A percentile compares a stretch with the other conserved stretches of the same genome.
phyloP scores from a whole-genome alignment of 2,888 invertebrate genomes.

The Sminthurinus aureus region DNA sequence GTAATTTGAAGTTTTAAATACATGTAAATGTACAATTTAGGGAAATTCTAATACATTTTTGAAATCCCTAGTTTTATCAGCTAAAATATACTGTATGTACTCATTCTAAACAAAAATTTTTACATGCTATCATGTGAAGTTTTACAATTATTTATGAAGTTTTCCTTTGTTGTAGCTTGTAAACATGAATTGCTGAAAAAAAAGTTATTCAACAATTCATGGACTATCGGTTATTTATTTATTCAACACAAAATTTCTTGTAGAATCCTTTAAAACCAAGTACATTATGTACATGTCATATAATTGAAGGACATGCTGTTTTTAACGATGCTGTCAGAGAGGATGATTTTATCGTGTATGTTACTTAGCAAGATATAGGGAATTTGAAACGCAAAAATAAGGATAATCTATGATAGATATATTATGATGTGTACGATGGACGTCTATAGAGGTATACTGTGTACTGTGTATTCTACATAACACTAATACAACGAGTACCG shows the following conservation, averaged over 20 bases:
- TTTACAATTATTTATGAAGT: background rate
- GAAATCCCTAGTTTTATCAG: too few relatives aligned
- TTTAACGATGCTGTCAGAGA: slow-evolving; percentile 20
- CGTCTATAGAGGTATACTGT: background rate
- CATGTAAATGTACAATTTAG: too few relatives aligned
- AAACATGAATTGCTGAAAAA: background rate
- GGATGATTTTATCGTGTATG: background rate
- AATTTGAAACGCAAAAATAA: background rate
- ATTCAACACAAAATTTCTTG: slow-evolving; percentile 20
- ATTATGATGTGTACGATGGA: background rate
- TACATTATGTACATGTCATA: background rate
- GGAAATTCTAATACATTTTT: too few relatives aligned
- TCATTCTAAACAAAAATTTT: background rate
- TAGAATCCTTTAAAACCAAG: background rate
- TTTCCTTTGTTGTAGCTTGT: background rate
- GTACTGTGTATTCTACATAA: background rate
- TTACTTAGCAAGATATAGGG: background rate
- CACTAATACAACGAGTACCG: background rate
- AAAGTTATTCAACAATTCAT: background rate
- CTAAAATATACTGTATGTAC: too few relatives aligned
- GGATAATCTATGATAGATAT: background rate
- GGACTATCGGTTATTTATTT: background rate
- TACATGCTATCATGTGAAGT: background rate
- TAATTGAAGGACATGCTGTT: slow-evolving; percentile 20
- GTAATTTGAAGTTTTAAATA: too few relatives aligned